Conservation (phyloP, 2,113 vertebrate species). For the Saiga tatarica region DNA sequence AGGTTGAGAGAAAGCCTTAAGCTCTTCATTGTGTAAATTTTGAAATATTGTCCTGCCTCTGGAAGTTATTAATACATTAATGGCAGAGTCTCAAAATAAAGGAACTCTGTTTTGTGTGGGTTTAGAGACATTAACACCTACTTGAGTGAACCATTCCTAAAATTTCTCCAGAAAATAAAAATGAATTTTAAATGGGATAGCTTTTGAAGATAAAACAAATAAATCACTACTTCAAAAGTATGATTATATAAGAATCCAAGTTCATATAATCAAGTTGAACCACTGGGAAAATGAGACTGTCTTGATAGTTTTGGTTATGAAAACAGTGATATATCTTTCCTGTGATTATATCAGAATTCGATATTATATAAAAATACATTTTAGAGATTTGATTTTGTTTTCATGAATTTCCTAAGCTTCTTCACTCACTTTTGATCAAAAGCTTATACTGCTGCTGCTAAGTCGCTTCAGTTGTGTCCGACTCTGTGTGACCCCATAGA, state of each 20-base stretch:
- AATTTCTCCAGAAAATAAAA: background rate
- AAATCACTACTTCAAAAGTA: background rate
- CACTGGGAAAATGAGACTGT: background rate
- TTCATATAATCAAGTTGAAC: background rate
- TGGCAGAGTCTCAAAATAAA: background rate
- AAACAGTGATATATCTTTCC: background rate
- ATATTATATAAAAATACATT: background rate
- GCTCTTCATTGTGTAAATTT: background rate
- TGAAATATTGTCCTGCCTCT: background rate
- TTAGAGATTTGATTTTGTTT: background rate
- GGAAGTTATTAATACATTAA: background rate
- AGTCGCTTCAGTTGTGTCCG: no score
- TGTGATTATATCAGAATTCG: background rate
- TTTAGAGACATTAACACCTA: background rate
- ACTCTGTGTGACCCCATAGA: no score
- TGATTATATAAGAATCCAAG: background rate
- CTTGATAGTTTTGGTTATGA: background rate
- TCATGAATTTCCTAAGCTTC: background rate
- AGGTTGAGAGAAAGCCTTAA: background rate
- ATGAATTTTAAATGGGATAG: background rate
- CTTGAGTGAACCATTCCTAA: background rate
- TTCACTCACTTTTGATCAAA: background rate
- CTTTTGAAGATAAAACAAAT: background rate
- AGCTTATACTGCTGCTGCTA: background rate
- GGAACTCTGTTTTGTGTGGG: background rate